Percentiles rank a stretch among this genome's conserved stretches.
phyloP scores from a whole-genome alignment of 2,888 invertebrate genomes.

The Oligia strigilis region DNA sequence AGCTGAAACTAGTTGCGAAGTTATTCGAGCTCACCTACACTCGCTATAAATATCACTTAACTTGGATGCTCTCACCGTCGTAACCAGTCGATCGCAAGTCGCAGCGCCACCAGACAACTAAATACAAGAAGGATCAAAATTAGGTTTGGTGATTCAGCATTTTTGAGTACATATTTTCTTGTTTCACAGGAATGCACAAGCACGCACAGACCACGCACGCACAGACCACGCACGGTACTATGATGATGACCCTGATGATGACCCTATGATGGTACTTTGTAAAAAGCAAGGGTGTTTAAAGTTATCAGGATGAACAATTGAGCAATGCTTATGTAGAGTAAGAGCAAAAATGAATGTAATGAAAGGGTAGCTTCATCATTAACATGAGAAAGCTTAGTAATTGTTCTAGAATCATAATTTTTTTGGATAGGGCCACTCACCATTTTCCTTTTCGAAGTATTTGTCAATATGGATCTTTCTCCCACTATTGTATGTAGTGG shows the following conservation, averaged over 20 bases:
- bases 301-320: background rate
- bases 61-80: conserved; percentile 61
- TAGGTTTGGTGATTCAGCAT: background rate
- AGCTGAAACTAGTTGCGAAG: conserved; percentile 57
- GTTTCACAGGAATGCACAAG: background rate
- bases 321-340: background rate
- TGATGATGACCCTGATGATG: too few species aligned
- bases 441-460: background rate
- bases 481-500: background rate
- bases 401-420: background rate
- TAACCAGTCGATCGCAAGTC: conserved; percentile 69
- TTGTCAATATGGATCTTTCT: background rate
- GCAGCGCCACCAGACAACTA: background rate
- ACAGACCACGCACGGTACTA: too few species aligned
- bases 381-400: background rate
- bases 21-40: conserved; percentile 64
- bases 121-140: background rate
- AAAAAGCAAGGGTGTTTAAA: too few species aligned
- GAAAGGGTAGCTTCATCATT: background rate
- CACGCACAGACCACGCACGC: background rate
- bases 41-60: conserved; percentile 71
- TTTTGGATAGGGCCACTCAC: background rate
- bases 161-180: background rate
- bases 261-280: background rate
- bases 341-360: background rate